These are phyloP conservation scores for Eulemur mongoz DNA, from an alignment of 2,797 vertebrate species.

Conservation along the genomic window DNA sequence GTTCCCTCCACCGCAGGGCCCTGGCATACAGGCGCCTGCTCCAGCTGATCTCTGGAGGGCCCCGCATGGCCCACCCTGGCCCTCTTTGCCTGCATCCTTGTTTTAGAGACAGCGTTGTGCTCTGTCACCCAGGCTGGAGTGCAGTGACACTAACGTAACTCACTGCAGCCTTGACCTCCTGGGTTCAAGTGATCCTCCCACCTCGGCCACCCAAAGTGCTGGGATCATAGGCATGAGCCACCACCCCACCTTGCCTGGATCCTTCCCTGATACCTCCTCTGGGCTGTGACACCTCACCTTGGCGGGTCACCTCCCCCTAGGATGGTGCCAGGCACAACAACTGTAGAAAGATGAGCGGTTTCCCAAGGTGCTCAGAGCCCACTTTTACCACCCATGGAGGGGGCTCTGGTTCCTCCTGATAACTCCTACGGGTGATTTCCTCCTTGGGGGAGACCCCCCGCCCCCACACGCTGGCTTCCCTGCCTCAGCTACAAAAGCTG, in stretches of 20 bases:
- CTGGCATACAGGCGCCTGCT: not conserved
- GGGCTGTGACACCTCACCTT: not conserved
- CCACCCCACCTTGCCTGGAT: not conserved
- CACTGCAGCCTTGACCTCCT: too few relatives aligned
- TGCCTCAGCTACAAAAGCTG: not conserved
- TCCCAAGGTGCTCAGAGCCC: not conserved
- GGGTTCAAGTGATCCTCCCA: too few relatives aligned
- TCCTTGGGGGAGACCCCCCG: too few relatives aligned
- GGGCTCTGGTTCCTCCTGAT: fast-evolving
- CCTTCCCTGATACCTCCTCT: not conserved
- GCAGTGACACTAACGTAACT: too few relatives aligned
- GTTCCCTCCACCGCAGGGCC: not conserved
- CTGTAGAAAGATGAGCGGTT: too few relatives aligned
- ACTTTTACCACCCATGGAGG: not conserved
- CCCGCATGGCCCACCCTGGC: not conserved
- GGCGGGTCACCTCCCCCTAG: fast-evolving
- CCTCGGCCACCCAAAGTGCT: too few relatives aligned
- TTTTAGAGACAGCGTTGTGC: too few relatives aligned
- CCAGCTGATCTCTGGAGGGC: too few relatives aligned
- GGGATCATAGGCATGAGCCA: too few relatives aligned
- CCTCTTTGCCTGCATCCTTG: not conserved
- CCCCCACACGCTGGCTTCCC: not conserved
- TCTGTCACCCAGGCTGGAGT: too few relatives aligned
- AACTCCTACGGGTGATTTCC: not conserved
- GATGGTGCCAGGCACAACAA: not conserved